Evolutionary conservation across 2,888 invertebrate species (phyloP).

Genomic region (Stenchaetothrips biformis): DNA sequence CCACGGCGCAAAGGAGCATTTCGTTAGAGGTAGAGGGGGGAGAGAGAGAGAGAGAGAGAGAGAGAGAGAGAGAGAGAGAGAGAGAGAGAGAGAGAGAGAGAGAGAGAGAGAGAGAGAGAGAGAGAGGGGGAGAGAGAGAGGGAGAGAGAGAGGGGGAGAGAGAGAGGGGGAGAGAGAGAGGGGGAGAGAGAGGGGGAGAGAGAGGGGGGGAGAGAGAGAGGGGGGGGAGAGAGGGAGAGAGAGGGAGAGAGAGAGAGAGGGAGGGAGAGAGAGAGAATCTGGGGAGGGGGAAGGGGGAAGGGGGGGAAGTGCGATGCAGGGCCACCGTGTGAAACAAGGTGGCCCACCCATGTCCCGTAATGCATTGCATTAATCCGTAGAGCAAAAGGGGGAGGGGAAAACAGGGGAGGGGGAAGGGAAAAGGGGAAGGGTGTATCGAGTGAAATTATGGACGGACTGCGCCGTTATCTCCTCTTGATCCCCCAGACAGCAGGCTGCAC

Average conservation of each 20-base stretch:
- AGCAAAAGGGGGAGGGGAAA: not conserved
- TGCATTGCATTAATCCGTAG: too few species aligned
- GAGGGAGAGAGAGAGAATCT: not conserved
- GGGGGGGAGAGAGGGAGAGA: slow-evolving; percentile 28
- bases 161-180: slow-evolving; percentile 5
- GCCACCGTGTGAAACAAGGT: slow-evolving; percentile 25
- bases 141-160: slow-evolving; percentile 8
- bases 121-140: slow-evolving; percentile 7
- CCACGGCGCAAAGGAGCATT: not conserved
- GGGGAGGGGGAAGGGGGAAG: not conserved
- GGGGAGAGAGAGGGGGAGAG: slow-evolving; percentile 32
- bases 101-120: not conserved
- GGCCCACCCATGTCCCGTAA: too few species aligned
- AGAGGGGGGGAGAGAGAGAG: slow-evolving; percentile 31
- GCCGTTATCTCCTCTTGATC: too few species aligned
- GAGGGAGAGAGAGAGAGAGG: not conserved
- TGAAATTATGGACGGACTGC: too few species aligned
- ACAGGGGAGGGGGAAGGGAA: not conserved
- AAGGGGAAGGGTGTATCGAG: not conserved
- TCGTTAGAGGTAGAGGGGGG: not conserved
- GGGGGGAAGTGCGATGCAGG: not conserved
- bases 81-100: not conserved
- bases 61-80: not conserved
- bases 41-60: not conserved
- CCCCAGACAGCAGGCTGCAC: too few species aligned